A percentile compares a stretch with the other conserved stretches of the same genome.
These are phyloP conservation scores for Hedychridium roseum DNA, from an alignment of 2,888 invertebrate genomes.

Conservation along the genomic window DNA sequence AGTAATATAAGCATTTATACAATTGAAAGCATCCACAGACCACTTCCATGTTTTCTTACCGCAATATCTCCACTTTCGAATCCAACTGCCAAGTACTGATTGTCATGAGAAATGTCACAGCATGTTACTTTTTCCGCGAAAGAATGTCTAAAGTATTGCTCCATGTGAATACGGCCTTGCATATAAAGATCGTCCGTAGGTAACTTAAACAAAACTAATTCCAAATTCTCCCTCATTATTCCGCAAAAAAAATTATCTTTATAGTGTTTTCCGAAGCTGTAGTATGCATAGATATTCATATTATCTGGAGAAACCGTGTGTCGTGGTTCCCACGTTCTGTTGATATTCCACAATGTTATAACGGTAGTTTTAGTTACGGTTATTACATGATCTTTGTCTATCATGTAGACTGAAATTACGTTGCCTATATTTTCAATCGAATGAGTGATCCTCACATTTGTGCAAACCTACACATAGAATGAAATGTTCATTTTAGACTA, in stretches of 20 bases:
- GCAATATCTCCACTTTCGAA: slow-evolving; percentile 70
- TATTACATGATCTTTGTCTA: slow-evolving; percentile 38
- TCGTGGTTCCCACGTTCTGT: slow-evolving; percentile 24
- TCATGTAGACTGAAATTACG: slow-evolving; percentile 43
- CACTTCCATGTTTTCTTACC: slow-evolving; percentile 63
- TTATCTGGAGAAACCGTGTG: slow-evolving; percentile 9
- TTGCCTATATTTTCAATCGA: slow-evolving; percentile 37
- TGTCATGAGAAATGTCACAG: slow-evolving; percentile 66
- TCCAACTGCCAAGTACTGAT: slow-evolving; percentile 71
- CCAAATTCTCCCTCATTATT: slow-evolving; percentile 35
- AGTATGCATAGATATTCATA: slow-evolving; percentile 18
- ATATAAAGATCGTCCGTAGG: slow-evolving; percentile 17
- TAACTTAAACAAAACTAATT: slow-evolving; percentile 40
- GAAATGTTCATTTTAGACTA: neutral
- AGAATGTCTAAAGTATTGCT: slow-evolving; percentile 8
- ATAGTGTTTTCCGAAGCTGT: slow-evolving; percentile 41
- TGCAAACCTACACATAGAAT: slow-evolving; percentile 34
- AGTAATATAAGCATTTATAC: neutral
- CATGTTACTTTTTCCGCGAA: slow-evolving; percentile 36
- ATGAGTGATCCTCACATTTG: slow-evolving; percentile 25
- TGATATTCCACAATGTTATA: slow-evolving; percentile 44
- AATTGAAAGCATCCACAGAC: neutral
- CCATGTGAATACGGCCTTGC: slow-evolving; percentile 17
- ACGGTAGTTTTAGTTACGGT: slow-evolving; percentile 43
- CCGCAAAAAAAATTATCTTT: slow-evolving; percentile 41